Base-by-base conservation (phyloP, 30 jellyfish, hydroid and myxozoan genomes). In the Haliclystus octoradiatus region DNA sequence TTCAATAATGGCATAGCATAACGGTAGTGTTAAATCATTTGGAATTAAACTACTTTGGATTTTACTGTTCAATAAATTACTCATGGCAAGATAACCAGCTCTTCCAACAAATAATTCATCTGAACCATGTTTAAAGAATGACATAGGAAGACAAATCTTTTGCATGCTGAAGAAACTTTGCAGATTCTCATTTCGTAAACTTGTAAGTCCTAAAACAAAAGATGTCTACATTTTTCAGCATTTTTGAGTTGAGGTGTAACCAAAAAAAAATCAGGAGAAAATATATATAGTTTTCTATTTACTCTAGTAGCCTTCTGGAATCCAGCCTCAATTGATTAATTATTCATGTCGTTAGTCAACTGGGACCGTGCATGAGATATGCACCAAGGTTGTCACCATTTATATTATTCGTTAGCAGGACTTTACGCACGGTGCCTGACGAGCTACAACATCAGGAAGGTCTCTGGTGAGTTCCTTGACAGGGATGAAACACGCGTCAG, bases 101-200 rank as follows among this genome's bases (percentile, higher is more conserved):
- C 98, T 70, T 0, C 98, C 98, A 4, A 90, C 92, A 73, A 90
- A 90, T 26, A 81, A 72, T 73, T 90, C 98, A 81, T 90, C 98
- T 28, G 94, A 90, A 27, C 98, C 98, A 52, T 64, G 91, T 7
- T 75, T 31, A 61, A 82, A 90, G 79, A 90, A 90, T 66, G 77
- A 76, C 35, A 74, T 31, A 0, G 95, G 94, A 33, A 79, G 71
- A 50, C 94, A 81, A 47, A 32, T 49, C 13, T 76, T 78, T 33
- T 82, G 95, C 77, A 90, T 57, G 49, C 50, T 69, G 52, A 75
- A 67, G 65, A 90, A 77, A 61, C 72, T 72, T 68, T 90, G 98
- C 1, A 82, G 70, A 67, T 75, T 77, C 63, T 90, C 98, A 33
- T 77, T 76, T 35, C 92, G 50, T 46, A 76, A 82, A 23, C 84